These are phyloP conservation scores for Hyles lineata DNA, from an alignment of 2,888 invertebrate species.

Conservation along the genomic window DNA sequence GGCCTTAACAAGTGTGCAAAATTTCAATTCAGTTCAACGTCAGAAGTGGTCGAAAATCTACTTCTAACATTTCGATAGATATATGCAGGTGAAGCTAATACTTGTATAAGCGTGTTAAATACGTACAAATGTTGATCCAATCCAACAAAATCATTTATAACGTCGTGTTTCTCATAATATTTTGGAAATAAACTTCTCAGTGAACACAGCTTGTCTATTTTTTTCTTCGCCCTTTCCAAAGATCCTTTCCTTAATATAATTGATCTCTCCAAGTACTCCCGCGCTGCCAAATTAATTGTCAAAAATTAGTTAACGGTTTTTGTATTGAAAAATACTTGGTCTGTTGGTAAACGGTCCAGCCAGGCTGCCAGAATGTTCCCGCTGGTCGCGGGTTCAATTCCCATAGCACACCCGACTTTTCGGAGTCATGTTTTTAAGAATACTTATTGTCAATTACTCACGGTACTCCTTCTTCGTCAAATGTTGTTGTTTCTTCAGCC, in stretches of 20 bases:
- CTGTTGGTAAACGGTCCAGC: no score
- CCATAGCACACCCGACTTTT: no score
- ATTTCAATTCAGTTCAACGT: no score
- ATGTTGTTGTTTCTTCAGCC: constrained; percentile 59
- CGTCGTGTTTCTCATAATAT: constrained; percentile 39
- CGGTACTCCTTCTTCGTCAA: constrained; percentile 54
- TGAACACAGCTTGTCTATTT: constrained; percentile 51
- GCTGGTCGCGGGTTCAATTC: no score
- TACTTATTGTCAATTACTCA: constrained; percentile 42
- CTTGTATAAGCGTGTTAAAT: neutral
- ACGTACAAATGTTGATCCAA: constrained; percentile 31
- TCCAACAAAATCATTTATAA: constrained; percentile 30
- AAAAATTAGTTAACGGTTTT: neutral
- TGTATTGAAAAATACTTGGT: no score
- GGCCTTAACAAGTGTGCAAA: no score
- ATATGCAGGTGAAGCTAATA: no score
- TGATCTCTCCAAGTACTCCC: constrained; percentile 48
- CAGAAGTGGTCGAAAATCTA: no score
- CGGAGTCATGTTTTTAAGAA: no score
- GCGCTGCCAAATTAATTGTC: constrained; percentile 41
- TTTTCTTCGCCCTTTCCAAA: constrained; percentile 50
- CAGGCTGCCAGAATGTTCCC: no score
- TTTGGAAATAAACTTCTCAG: constrained; percentile 47
- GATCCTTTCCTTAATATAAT: constrained; percentile 54
- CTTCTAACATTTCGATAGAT: no score